Evolutionary conservation across 2,113 vertebrate species (phyloP).

Genomic region (Tyto alba): DNA sequence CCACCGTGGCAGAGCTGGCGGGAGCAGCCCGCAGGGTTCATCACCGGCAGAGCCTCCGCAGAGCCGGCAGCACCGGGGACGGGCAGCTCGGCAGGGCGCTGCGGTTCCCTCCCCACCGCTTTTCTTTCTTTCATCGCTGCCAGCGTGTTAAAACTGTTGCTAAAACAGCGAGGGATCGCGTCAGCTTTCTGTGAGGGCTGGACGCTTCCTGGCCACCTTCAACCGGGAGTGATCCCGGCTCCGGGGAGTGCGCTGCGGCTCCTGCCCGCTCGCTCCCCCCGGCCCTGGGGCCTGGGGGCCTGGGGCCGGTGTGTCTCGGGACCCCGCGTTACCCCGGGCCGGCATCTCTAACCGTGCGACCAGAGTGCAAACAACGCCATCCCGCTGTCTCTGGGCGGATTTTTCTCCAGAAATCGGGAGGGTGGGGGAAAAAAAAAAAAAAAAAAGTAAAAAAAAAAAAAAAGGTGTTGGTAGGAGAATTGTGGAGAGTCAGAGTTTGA

Average conservation of each 20-base stretch:
- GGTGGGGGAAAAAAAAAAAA: no score
- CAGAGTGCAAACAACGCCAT: neutral
- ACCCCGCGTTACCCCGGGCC: neutral
- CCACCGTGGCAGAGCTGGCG: neutral
- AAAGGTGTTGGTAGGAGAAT: no score
- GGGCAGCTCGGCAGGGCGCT: neutral
- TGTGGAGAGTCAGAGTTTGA: neutral
- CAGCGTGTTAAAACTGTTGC: neutral
- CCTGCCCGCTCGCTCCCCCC: neutral
- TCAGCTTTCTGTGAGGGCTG: neutral
- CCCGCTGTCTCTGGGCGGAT: neutral
- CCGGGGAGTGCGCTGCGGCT: neutral
- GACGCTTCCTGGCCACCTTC: neutral
- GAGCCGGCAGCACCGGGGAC: neutral
- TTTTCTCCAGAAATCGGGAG: neutral
- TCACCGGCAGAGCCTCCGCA: neutral
- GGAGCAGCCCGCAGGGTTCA: neutral
- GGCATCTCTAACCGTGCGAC: accelerated
- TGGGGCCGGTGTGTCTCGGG: no score
- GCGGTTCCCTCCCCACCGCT: neutral
- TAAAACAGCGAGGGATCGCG: neutral
- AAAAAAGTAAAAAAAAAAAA: no score
- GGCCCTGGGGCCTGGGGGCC: no score
- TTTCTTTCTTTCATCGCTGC: neutral
- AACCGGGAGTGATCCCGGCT: accelerated